Conservation (phyloP, 2,888 invertebrate genomes). For the Heteromyza rotundicornis region DNA sequence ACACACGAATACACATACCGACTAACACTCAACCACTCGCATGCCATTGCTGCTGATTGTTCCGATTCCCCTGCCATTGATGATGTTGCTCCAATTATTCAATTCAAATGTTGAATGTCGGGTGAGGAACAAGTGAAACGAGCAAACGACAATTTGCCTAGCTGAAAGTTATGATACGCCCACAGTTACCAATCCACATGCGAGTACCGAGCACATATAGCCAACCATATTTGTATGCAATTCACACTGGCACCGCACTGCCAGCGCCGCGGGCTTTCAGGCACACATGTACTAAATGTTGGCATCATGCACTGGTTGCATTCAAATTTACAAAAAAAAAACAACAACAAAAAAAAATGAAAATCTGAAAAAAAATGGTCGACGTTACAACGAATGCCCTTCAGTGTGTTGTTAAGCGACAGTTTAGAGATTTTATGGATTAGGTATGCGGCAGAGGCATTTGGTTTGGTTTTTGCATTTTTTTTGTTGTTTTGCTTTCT, state of each 20-base stretch:
- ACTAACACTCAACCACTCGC: no score
- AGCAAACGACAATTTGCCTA: not conserved
- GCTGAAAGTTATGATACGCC: not conserved
- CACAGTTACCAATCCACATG: not conserved
- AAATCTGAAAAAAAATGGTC: no score
- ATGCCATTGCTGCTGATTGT: no score
- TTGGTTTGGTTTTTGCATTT: no score
- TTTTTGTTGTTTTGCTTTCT: no score
- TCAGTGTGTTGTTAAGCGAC: not conserved
- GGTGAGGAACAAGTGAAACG: not conserved
- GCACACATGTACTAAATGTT: not conserved
- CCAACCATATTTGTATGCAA: not conserved
- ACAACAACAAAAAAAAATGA: no score
- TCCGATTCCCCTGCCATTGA: no score
- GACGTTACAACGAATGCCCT: not conserved
- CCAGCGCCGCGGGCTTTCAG: not conserved
- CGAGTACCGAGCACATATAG: not conserved
- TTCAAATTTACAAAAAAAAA: not conserved
- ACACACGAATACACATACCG: no score
- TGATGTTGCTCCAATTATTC: not conserved
- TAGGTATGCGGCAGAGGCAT: no score
- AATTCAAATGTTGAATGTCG: not conserved
- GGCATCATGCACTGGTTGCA: not conserved
- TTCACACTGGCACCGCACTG: not conserved
- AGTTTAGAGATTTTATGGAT: not conserved